Conservation (phyloP, 2,888 invertebrate genomes). For the Epinotia bilunana region DNA sequence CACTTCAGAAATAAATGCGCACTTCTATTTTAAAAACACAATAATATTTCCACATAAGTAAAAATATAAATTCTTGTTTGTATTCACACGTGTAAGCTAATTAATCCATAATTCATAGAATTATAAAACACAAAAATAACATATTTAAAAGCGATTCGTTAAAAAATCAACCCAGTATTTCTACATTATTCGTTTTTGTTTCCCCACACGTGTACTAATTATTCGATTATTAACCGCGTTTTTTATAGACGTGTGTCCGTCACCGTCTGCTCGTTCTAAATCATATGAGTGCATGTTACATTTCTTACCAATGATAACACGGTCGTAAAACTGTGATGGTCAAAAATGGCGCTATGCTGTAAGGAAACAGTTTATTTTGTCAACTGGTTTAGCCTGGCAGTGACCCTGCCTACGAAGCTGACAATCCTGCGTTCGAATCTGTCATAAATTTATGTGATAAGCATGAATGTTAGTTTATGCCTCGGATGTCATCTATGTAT, state of each 20-base stretch:
- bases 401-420: no score
- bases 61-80: neutral
- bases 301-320: slow-evolving; percentile 41
- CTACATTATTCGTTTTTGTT: neutral
- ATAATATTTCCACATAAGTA: neutral
- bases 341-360: slow-evolving; percentile 34
- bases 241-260: slow-evolving; percentile 8
- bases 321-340: slow-evolving; percentile 42
- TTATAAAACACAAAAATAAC: no score
- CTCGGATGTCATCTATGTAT: no score
- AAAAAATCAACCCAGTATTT: no score
- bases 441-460: no score
- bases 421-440: no score
- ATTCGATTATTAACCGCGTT: slow-evolving; percentile 5
- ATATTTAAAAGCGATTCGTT: no score
- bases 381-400: no score
- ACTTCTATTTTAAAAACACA: neutral
- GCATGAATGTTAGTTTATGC: no score
- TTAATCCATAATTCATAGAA: no score
- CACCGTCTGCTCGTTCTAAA: slow-evolving; percentile 7
- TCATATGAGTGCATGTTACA: slow-evolving; percentile 37
- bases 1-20: neutral
- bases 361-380: slow-evolving; percentile 1
- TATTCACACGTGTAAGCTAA: no score
- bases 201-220: neutral